Conservation (phyloP, 2,113 vertebrate genomes). For the Pluvianellus socialis region DNA sequence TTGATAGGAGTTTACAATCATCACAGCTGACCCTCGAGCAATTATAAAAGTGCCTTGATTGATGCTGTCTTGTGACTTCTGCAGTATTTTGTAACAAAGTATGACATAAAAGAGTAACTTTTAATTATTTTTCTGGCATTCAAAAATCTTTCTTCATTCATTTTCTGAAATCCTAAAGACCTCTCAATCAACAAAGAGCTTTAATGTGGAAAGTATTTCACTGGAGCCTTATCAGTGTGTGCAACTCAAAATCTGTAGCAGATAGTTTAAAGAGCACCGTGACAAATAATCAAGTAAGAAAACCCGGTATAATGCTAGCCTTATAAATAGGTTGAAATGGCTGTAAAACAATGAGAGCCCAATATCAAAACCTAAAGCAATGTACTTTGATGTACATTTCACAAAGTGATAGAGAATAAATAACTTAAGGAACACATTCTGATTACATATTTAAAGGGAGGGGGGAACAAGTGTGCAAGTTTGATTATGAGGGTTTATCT, state of each 20-base stretch:
- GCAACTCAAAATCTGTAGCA: background rate
- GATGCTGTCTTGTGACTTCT: background rate
- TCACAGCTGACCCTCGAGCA: background rate
- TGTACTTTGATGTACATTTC: background rate
- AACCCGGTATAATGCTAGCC: background rate
- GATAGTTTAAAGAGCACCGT: background rate
- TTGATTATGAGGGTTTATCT: background rate
- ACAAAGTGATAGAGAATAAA: background rate
- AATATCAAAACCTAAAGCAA: background rate
- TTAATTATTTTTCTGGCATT: background rate
- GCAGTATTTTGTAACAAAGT: background rate
- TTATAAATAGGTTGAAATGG: background rate
- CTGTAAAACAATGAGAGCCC: background rate
- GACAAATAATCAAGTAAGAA: background rate
- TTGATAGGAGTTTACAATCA: background rate
- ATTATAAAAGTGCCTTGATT: background rate
- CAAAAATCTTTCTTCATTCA: background rate
- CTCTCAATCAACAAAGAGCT: background rate
- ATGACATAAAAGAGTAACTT: background rate
- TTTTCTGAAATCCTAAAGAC: background rate
- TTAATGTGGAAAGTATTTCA: background rate
- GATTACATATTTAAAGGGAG: background rate
- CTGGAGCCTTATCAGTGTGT: background rate
- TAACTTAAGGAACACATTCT: background rate
- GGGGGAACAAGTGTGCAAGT: background rate